Percentiles rank a stretch among this genome's conserved stretches.
Evolutionary conservation across 2,888 invertebrate species (phyloP).

Genomic region (Oxystoma pomonae): DNA sequence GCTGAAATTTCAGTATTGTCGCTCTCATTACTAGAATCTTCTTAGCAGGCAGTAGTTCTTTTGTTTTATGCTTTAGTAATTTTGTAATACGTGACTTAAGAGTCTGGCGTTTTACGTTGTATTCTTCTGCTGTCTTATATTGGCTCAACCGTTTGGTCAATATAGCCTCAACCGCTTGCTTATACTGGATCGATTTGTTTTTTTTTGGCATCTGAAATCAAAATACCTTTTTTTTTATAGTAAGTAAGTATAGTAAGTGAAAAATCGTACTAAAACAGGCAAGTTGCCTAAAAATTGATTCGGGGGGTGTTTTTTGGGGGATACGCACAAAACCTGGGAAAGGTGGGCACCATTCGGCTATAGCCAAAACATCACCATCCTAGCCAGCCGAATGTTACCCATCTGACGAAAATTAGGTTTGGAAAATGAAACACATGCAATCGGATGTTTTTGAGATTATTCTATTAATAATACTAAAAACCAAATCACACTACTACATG

Average conservation of each 20-base stretch:
- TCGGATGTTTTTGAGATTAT: neutral
- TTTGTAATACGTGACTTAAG: constrained; percentile 6
- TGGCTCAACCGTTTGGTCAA: neutral
- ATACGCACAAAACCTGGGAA: neutral
- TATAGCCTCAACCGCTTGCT: constrained; percentile 6
- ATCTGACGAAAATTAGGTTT: neutral
- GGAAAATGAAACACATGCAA: neutral
- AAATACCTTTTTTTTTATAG: too few relatives aligned
- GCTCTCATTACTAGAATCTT: constrained; percentile 5
- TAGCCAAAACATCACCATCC: neutral
- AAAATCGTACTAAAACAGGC: neutral
- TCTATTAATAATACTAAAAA: neutral
- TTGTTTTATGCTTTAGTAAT: neutral
- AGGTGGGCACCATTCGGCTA: neutral
- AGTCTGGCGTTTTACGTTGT: constrained; percentile 4
- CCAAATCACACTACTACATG: neutral
- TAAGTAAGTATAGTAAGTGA: neutral
- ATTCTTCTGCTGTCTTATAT: constrained; percentile 3
- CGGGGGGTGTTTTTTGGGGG: neutral
- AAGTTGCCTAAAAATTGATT: neutral
- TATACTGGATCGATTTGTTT: neutral
- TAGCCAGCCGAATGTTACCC: neutral
- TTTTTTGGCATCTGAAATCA: neutral
- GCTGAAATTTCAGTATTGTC: neutral
- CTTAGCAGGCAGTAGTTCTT: neutral